Evolutionary conservation across 2,113 vertebrate genomes (phyloP).

Genomic region (Ardeotis arabs): DNA sequence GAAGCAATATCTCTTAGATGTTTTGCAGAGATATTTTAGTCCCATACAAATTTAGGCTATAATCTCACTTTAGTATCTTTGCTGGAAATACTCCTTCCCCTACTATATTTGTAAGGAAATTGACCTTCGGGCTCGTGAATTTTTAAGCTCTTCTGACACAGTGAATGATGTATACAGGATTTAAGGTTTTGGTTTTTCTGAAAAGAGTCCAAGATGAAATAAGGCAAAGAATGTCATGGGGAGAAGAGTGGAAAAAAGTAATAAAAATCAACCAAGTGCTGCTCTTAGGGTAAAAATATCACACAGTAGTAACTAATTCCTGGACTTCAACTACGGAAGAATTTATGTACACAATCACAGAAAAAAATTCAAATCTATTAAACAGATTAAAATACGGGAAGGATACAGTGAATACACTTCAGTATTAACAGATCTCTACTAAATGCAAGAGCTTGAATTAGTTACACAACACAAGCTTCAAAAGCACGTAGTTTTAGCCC

Average conservation of each 20-base stretch:
- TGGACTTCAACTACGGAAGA: background rate
- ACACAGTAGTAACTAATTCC: background rate
- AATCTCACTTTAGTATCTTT: background rate
- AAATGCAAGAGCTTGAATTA: background rate
- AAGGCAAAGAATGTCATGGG: background rate
- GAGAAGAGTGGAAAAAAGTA: background rate
- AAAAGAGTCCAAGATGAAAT: background rate
- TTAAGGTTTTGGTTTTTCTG: background rate
- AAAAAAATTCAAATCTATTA: constrained; percentile 7
- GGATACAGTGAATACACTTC: background rate
- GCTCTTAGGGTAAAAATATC: background rate
- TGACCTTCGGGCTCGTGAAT: background rate
- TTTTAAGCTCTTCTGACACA: background rate
- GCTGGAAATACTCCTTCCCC: background rate
- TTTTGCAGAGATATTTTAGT: background rate
- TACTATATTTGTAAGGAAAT: background rate
- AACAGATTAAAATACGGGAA: background rate
- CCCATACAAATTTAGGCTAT: background rate
- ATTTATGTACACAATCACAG: background rate
- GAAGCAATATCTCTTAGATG: background rate
- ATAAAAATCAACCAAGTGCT: background rate
- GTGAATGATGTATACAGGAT: background rate
- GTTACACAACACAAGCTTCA: constrained; percentile 17
- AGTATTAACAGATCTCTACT: background rate
- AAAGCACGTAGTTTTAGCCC: background rate